Conservation (phyloP, 2,888 invertebrate species). For the Archaeoteleia sp. region DNA sequence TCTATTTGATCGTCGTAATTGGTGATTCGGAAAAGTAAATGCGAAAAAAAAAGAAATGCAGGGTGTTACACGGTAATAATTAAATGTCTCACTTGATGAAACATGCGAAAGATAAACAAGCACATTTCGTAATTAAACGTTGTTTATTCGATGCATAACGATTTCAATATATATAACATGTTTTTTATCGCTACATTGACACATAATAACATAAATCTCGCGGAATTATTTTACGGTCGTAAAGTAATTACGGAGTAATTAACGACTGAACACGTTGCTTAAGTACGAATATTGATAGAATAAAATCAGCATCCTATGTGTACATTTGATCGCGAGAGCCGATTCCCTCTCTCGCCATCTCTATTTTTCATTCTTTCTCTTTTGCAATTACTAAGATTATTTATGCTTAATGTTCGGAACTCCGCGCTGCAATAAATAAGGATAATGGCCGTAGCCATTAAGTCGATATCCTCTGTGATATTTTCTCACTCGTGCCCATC, state of each 20-base stretch:
- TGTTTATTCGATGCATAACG: slow-evolving; percentile 11
- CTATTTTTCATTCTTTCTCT: slow-evolving; percentile 52
- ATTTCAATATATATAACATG: slow-evolving; percentile 36
- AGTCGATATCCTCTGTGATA: slow-evolving; percentile 70
- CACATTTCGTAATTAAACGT: background rate
- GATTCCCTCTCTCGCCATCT: slow-evolving; percentile 47
- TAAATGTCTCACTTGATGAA: background rate
- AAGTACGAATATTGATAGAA: slow-evolving; percentile 34
- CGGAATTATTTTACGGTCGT: slow-evolving; percentile 40
- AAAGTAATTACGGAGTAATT: slow-evolving; percentile 50
- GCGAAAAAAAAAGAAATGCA: too few species aligned
- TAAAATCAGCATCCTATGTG: slow-evolving; percentile 40
- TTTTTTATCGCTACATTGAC: slow-evolving; percentile 11
- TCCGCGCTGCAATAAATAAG: slow-evolving; percentile 65
- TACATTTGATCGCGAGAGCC: slow-evolving; percentile 43
- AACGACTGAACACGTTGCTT: slow-evolving; percentile 40
- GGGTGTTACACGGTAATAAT: too few species aligned
- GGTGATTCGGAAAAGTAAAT: too few species aligned
- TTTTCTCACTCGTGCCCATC: slow-evolving; percentile 70
- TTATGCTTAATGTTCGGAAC: slow-evolving; percentile 63
- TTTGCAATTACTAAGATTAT: slow-evolving; percentile 66
- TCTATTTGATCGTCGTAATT: too few species aligned
- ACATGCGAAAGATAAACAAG: background rate
- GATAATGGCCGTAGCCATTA: slow-evolving; percentile 71
- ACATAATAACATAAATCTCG: slow-evolving; percentile 36